These are phyloP conservation scores for Galleria mellonella DNA, from an alignment of 1,140 invertebrate genomes.

Conservation along the genomic window DNA sequence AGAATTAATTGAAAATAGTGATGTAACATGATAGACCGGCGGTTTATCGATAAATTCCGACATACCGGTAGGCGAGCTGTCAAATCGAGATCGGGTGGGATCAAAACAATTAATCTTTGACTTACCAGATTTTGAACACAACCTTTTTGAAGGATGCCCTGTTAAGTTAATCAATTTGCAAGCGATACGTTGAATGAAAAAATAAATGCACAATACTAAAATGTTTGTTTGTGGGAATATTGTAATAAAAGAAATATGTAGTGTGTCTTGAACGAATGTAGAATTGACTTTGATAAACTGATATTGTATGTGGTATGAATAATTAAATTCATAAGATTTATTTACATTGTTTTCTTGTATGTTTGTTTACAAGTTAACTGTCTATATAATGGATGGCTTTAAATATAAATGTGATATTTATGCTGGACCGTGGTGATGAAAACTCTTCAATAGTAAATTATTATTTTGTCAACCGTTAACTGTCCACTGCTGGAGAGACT, in stretches of 20 bases:
- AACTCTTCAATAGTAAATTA: too few relatives aligned
- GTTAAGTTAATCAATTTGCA: constrained; percentile 58
- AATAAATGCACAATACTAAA: not conserved
- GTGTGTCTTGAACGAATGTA: not conserved
- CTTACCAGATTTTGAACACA: constrained; percentile 38
- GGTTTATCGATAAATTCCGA: constrained; percentile 10
- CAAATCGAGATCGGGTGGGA: constrained; percentile 27
- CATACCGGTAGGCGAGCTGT: constrained; percentile 16
- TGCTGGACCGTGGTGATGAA: too few relatives aligned
- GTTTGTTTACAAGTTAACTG: too few relatives aligned
- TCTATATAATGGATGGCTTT: too few relatives aligned
- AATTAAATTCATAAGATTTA: too few relatives aligned
- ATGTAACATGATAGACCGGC: constrained; percentile 9
- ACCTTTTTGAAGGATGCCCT: constrained; percentile 25
- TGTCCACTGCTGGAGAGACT: too few relatives aligned
- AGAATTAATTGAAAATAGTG: constrained; percentile 1
- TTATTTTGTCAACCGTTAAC: too few relatives aligned
- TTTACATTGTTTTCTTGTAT: too few relatives aligned
- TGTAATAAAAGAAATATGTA: not conserved
- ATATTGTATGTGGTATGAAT: not conserved
- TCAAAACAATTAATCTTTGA: constrained; percentile 60
- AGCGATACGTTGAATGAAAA: constrained; percentile 17
- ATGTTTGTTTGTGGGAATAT: not conserved
- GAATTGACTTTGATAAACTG: not conserved
- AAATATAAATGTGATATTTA: too few relatives aligned